Evolutionary conservation across 2,888 invertebrate genomes (phyloP).

Genomic region (Philonicus albiceps): DNA sequence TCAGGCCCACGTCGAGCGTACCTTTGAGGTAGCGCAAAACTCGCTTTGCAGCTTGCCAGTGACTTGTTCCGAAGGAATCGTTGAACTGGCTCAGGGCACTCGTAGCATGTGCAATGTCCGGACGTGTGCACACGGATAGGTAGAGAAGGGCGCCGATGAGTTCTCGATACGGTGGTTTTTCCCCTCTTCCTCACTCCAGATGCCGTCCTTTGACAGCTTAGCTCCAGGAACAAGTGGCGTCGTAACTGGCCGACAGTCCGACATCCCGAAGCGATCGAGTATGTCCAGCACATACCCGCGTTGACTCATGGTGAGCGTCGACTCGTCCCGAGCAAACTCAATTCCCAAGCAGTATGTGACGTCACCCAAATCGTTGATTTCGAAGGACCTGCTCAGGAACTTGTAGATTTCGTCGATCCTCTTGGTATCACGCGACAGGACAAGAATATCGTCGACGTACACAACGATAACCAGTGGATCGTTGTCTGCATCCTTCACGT

Average conservation of each 20-base stretch:
- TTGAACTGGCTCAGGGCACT: not conserved
- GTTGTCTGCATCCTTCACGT: not conserved
- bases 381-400: not conserved
- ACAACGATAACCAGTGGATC: not conserved
- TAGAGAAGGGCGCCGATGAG: not conserved
- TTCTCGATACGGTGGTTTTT: not conserved
- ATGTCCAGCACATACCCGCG: not conserved
- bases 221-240: not conserved
- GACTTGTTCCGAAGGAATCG: not conserved
- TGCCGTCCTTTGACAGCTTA: not conserved
- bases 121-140: not conserved
- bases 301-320: not conserved
- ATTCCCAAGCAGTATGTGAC: not conserved
- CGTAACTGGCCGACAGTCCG: not conserved
- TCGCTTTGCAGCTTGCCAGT: not conserved
- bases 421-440: not conserved
- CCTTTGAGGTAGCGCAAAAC: not conserved
- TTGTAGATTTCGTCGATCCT: not conserved
- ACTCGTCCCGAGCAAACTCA: not conserved
- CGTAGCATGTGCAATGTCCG: not conserved
- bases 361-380: not conserved
- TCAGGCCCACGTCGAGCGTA: not conserved
- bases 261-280: not conserved
- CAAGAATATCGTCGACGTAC: not conserved
- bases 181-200: not conserved